Evolutionary conservation across 2,888 invertebrate genomes (phyloP).

Genomic region (Rhogogaster chlorosoma): DNA sequence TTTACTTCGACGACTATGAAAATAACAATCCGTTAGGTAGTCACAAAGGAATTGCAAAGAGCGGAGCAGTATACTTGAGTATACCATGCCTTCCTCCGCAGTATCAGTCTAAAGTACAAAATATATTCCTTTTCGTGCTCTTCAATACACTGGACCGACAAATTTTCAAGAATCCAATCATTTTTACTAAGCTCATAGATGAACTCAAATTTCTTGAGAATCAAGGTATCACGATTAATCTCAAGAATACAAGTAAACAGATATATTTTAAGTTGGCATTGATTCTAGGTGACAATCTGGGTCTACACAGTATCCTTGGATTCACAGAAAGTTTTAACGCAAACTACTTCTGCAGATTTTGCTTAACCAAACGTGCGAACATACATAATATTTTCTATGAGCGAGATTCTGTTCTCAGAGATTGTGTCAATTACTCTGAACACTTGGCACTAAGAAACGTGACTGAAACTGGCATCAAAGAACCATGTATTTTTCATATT

Average conservation of each 20-base stretch:
- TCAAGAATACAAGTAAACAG: constrained; percentile 22
- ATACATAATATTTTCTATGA: constrained; percentile 54
- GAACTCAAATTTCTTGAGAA: constrained; percentile 55
- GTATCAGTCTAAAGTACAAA: constrained; percentile 54
- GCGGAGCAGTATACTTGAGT: constrained; percentile 56
- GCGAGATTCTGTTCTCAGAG: constrained; percentile 51
- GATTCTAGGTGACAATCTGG: constrained; percentile 56
- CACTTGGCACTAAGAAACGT: constrained; percentile 53
- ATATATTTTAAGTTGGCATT: constrained; percentile 55
- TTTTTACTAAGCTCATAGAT: constrained; percentile 53
- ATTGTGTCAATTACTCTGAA: constrained; percentile 55
- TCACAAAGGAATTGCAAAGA: constrained; percentile 58
- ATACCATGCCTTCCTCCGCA: constrained; percentile 56
- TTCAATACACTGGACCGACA: constrained; percentile 55
- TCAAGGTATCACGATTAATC: constrained; percentile 52
- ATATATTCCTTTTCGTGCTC: constrained; percentile 55
- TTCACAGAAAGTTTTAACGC: constrained; percentile 59
- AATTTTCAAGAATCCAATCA: constrained; percentile 51
- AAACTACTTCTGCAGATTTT: constrained; percentile 59
- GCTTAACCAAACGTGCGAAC: constrained; percentile 56
- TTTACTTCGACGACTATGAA: neutral
- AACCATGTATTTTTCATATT: constrained; percentile 35
- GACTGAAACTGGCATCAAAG: constrained; percentile 58
- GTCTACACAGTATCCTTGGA: constrained; percentile 53
- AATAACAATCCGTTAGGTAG: constrained; percentile 50